A percentile compares a stretch with the other conserved stretches of the same genome.
phyloP scores from a whole-genome alignment of 2,797 vertebrate genomes.

The Tachyglossus aculeatus region DNA sequence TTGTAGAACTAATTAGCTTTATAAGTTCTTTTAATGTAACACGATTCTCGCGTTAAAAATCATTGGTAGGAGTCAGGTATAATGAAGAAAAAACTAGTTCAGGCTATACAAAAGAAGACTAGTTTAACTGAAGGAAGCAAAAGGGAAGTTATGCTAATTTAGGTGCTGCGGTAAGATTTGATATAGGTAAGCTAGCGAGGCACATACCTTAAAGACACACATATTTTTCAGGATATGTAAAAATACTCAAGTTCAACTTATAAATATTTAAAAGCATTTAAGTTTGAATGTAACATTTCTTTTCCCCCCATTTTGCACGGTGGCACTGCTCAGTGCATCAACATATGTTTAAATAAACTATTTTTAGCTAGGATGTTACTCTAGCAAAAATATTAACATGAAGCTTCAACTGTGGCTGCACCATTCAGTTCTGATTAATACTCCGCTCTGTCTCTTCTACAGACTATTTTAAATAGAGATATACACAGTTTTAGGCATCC shows the following conservation, averaged over 20 bases:
- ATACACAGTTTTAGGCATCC: no score
- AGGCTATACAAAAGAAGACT: background rate
- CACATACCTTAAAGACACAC: background rate
- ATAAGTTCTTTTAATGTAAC: background rate
- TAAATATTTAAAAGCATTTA: background rate
- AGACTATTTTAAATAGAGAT: no score
- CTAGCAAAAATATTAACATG: background rate
- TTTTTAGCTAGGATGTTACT: background rate
- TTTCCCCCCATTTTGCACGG: background rate
- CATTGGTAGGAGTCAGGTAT: background rate
- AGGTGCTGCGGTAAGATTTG: background rate
- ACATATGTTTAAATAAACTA: background rate
- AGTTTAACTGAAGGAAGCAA: conserved; percentile 1
- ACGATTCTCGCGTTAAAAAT: background rate
- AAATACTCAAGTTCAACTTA: background rate
- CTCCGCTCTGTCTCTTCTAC: background rate
- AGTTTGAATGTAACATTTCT: background rate
- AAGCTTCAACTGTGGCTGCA: background rate
- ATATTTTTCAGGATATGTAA: background rate
- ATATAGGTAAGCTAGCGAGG: background rate
- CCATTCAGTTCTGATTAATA: background rate
- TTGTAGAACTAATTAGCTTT: background rate
- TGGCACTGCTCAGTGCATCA: background rate
- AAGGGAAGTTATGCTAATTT: background rate
- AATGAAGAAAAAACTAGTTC: conserved; percentile 2